Evolutionary conservation across 2,113 vertebrate species (phyloP), one percentile per base, ranked within the genome.

Genomic region (Cheirogaleus medius): DNA sequence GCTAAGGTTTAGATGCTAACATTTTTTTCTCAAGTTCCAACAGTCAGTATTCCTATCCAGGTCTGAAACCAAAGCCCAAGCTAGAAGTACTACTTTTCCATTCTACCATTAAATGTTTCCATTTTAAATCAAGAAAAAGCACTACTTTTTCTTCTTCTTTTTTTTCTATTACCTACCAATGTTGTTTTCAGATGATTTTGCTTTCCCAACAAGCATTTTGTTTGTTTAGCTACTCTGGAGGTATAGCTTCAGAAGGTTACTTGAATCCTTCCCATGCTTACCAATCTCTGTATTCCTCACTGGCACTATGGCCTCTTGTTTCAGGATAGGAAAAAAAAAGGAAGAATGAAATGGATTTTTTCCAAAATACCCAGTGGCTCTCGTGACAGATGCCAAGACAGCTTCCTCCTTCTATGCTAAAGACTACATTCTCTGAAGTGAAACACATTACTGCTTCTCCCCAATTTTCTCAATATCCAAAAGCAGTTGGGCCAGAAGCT

Each of bases 401-500:
- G 49, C 63, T 73, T 94, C 83, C 80, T 90, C 74, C 74, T 68
- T 74, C 15, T 44, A 15, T 69, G 91, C 84, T 93, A 90, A 86
- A 94, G 80, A 29, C 74, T 39, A 74, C 15, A 74, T 42, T 83
- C 93, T 93, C 83, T 58, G 56, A 47, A 74, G 63, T 69, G 37
- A 77, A 58, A 54, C 4, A 1, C 32, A 32, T 49, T 15, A 25
- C 34, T 42, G 2, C 34, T 27, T 73, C 42, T 92, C 84, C 66
- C 54, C 32, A 25, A 4, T 68, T 39, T 66, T 85, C 82, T 89
- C 92, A 17, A 3, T 27, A 47, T 49, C 82, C 83, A 49, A 66
- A 88, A 71, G 52, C 83, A 54, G n/a, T 29, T 54, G 37, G 49
- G 64, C 89, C 82, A 91, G 60, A 90, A 77, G 60, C 87, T 85